Evolutionary conservation across 2,797 vertebrate genomes (phyloP), one percentile per base, ranked within the genome.

Genomic region (Parauchenoglanis ngamensis): DNA sequence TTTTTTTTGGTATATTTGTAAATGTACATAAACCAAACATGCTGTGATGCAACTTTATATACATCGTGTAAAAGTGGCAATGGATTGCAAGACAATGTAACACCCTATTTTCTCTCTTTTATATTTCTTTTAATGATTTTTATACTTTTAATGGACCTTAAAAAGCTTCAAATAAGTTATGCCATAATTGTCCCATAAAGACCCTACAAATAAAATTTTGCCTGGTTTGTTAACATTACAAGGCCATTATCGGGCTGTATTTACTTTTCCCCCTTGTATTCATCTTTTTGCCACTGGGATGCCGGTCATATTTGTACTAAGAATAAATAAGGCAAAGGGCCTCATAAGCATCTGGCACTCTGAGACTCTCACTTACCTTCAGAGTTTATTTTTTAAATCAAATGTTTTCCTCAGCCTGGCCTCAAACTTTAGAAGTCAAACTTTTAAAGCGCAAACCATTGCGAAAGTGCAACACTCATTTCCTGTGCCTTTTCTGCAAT

Each of bases 311-410:
- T 63, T 63, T 44, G 78, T 44, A 81, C 57, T 84, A 46, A 57
- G 82, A 84, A 77, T 78, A 65, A 76, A 84, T 68, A 57, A 63
- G 57, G 56, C 19, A 65, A 21, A 40, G 11, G 46, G 72, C 11
- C 73, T 59, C 49, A 3, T 31, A 77, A 28, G 72, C 81, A 84
- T 65, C 49, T 84, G 86, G 61, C 40, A 40, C 40, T 40, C 61
- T 65, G 59, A 78, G 52, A 78, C 61, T 56, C n/a, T 87, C 70
- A 78, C 57, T 83, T 76, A 75, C n/a, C 49, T 77, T 68, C 49
- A 59, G 72, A 67, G 52, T 84, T 77, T 59, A 89, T 91, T 87
- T 79, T 86, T 90, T 88, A 46, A 85, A 56, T 76, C 81, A 82
- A 81, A 91, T 78, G 77, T 80, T 80, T 80, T 80, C 56, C 52